Evolutionary conservation across 2,797 vertebrate genomes (phyloP), one percentile per base, ranked within the genome.

Genomic region (Botia almorhae): DNA sequence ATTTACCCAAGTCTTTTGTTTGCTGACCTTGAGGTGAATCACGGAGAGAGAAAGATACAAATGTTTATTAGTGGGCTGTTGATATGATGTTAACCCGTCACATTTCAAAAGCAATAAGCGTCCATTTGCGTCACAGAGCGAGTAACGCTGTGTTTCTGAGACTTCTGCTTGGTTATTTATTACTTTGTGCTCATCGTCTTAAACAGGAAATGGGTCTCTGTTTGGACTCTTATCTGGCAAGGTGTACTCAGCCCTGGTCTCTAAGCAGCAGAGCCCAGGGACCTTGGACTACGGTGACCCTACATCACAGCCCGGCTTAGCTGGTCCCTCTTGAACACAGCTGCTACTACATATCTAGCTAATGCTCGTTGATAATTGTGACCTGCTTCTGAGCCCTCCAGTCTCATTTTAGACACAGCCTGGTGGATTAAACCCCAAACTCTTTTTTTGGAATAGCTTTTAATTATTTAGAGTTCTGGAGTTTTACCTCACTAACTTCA

Each of bases 291-390:
- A 21, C 16, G 61, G 61, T 58, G 60, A 23, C 36, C 36, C n/a
- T 73, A 53, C 21, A 50, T 80, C 69, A 80, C 14, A 73, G 61
- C 61, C 50, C 29, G 21, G 3, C 1, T 11, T 16, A 67, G 69
- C 51, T 16, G 50, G 48, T 80, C 51, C 50, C 78, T 74, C 61
- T 58, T 48, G 36, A 80, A 58, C 36, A 12, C 78, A 74, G 61
- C 61, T 74, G 61, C 50, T 80, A 74, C 78, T 74, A 74, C 70
- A 80, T 80, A 80, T 80, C 74, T 80, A 74, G 68, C 78, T 26
- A 80, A 67, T 50, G 70, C 74, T 61, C 39, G 56, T 80, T 74
- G 70, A n/a, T 80, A n/a, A n/a, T 50, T 23, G 4, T 80, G 51
- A 14, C 46, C 68, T 61, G 67, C 58, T 55, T 14, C 60, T 43